Evolutionary conservation across 92 coral and sea anemone genomes (phyloP).

Genomic region (Isaurus tuberculatus): DNA sequence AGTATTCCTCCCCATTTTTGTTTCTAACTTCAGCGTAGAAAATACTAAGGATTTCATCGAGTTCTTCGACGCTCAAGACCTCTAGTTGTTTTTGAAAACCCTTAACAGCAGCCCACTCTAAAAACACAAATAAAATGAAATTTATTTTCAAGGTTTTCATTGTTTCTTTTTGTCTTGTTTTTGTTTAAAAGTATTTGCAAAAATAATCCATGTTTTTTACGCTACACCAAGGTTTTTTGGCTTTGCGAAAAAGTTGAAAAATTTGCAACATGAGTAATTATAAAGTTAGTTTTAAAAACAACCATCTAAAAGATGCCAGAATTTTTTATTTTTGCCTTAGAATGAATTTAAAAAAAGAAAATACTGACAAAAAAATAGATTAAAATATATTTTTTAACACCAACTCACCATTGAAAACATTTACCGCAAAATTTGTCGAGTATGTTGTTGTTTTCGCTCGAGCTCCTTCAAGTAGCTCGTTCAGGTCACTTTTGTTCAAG

Average conservation of each 20-base stretch:
- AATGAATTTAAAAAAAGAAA: neutral
- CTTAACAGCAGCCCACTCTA: no score
- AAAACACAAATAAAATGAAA: no score
- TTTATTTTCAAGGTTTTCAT: no score
- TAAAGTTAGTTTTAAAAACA: neutral
- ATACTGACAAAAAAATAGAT: neutral
- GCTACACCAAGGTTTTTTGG: neutral
- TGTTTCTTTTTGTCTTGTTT: no score
- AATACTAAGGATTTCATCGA: no score
- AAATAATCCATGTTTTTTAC: neutral
- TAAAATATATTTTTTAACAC: neutral
- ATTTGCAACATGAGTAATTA: neutral
- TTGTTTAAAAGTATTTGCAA: neutral
- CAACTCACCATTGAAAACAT: constrained; percentile 1
- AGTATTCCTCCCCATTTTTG: no score
- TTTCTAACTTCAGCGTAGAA: no score
- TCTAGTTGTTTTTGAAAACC: no score
- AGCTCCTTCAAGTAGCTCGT: neutral
- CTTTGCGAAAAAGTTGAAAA: neutral
- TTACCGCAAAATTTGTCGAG: constrained; percentile 10
- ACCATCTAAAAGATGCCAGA: neutral
- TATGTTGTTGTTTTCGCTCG: constrained; percentile 2
- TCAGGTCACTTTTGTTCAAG: neutral
- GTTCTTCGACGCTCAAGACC: no score
- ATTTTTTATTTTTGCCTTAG: neutral